Conservation (phyloP, 2,888 invertebrate species). For the Elmis aenea region DNA sequence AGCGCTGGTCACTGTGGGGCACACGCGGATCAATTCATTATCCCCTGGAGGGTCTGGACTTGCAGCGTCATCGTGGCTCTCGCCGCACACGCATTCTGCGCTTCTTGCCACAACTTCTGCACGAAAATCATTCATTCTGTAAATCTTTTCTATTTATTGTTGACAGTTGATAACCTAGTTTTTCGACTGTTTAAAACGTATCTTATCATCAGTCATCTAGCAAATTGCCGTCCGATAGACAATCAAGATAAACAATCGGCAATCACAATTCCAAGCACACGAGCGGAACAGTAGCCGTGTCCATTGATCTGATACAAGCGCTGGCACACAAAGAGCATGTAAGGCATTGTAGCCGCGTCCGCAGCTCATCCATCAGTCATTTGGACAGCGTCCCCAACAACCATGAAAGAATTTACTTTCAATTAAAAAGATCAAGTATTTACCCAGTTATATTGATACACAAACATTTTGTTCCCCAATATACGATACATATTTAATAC, state of each 20-base stretch:
- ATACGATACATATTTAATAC: too few species aligned
- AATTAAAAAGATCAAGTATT: conserved; percentile 29
- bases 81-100: conserved; percentile 15
- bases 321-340: conserved; percentile 36
- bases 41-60: conserved; percentile 41
- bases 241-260: conserved; percentile 18
- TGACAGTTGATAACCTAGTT: too few species aligned
- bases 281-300: conserved; percentile 24
- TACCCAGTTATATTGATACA: conserved; percentile 14
- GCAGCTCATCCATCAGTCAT: conserved; percentile 39
- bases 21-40: conserved; percentile 46
- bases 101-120: conserved; percentile 11
- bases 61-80: conserved; percentile 39
- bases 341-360: conserved; percentile 36
- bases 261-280: conserved; percentile 21
- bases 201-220: conserved; percentile 13
- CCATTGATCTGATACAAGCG: conserved; percentile 34
- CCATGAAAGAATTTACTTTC: conserved; percentile 40
- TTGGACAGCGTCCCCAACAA: conserved; percentile 36
- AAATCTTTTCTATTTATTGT: conserved; percentile 10
- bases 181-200: too few species aligned
- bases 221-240: conserved; percentile 16
- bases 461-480: too few species aligned
- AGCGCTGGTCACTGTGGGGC: conserved; percentile 36
- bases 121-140: conserved; percentile 14